phyloP scores from a whole-genome alignment of 2,888 invertebrate genomes.

The Hydrotaea diabolus region DNA sequence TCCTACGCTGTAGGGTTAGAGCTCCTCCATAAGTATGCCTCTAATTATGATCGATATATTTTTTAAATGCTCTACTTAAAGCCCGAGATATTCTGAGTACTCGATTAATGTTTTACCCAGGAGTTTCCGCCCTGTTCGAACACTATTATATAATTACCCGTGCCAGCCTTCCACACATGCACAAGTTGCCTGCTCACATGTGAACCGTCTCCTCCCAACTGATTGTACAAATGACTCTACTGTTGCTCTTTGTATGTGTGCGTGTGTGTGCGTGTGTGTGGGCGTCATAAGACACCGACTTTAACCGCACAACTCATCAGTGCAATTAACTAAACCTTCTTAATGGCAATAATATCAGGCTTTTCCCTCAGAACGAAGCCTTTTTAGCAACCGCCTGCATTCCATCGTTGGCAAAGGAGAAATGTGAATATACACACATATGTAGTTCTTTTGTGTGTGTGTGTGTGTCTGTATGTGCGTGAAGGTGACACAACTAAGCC shows the following conservation, averaged over 20 bases:
- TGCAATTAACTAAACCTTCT: constrained; percentile 62
- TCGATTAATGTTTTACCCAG: neutral
- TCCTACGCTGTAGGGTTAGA: no score
- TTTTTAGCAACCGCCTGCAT: neutral
- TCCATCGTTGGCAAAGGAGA: neutral
- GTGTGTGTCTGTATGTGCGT: no score
- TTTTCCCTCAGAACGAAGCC: neutral
- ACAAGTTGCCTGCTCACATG: no score
- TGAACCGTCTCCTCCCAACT: neutral
- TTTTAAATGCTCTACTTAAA: neutral
- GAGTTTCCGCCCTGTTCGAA: neutral
- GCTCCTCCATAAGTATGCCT: no score
- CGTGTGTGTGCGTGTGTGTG: no score
- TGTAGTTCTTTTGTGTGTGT: no score
- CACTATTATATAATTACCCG: neutral
- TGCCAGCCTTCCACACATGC: neutral
- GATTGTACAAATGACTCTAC: neutral
- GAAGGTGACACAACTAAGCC: neutral
- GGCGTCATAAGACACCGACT: constrained; percentile 40
- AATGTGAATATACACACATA: neutral
- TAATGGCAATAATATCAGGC: constrained; percentile 47
- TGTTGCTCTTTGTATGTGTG: neutral
- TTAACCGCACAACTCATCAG: constrained; percentile 61
- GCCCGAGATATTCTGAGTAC: neutral
- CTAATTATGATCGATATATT: no score